Base-by-base conservation (phyloP, 2,113 vertebrate genomes). In the Pampusana beccarii region DNA sequence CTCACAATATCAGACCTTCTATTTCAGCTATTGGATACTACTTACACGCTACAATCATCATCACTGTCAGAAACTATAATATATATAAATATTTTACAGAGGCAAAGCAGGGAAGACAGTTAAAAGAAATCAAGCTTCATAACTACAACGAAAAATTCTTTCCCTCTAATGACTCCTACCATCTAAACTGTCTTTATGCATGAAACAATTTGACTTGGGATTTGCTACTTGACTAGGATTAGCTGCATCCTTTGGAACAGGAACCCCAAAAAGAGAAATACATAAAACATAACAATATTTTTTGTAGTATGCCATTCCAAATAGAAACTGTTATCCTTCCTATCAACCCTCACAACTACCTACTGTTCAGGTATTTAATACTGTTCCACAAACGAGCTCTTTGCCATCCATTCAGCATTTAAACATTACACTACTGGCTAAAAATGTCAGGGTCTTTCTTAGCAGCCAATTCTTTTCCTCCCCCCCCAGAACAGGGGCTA, bases 81-180 rank as follows among this genome's bases (percentile, higher is more conserved):
- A 77, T 67, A 11, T 61, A 69, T 85, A 80, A 93, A 71, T 91
- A 95, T 84, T 93, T 96, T 58, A 83, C 44, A 88, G 71, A 70
- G 57, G 77, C n/a, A 94, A 90, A 88, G 56, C 33, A 92, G 56
- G 10, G 46, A 90, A 85, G 78, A 77, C 54, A 70, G 81, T 23
- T 60, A 86, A 92, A 96, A 93, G 67, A 95, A 95, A 96, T 84
- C 78, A 90, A 70, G 61, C 81, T 92, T 72, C 73, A 89, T 72
- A 92, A 93, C 71, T 80, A 74, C 92, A 93, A 77, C 61, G 91
- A 92, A 93, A 92, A 96, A 81, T 87, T 57, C 14, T 92, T 80
- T 92, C 34, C 19, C 56, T 86, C 65, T 96, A 72, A 88, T 79
- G 78, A 93, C 28, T 88, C 70, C 57, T 73, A 69, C 60, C 64